A percentile compares a stretch with the other conserved stretches of the same genome.
phyloP scores from a whole-genome alignment of 2,113 vertebrate species.

The Penelope pileata region DNA sequence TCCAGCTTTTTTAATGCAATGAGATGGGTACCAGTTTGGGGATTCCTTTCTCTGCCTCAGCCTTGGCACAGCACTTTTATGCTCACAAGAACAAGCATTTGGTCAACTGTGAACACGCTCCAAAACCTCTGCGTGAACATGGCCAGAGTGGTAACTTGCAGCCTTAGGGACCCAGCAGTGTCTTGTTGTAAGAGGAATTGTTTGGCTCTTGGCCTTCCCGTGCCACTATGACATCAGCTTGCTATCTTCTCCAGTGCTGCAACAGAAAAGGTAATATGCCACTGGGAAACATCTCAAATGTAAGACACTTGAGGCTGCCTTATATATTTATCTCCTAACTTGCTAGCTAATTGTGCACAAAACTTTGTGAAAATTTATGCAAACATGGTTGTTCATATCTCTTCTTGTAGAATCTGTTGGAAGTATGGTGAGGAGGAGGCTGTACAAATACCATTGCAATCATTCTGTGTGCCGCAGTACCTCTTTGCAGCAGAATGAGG shows the following conservation, averaged over 20 bases:
- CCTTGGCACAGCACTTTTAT: neutral
- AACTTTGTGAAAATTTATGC: neutral
- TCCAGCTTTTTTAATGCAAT: neutral
- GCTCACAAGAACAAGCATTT: neutral
- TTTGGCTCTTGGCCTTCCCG: rapidly evolving
- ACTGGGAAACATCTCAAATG: neutral
- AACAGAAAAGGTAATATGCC: neutral
- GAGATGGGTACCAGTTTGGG: neutral
- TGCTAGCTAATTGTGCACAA: neutral
- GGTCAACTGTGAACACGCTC: neutral
- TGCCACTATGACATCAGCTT: neutral
- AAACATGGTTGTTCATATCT: neutral
- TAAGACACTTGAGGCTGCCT: neutral
- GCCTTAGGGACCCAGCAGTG: neutral
- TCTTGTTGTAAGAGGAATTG: neutral
- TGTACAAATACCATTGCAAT: neutral
- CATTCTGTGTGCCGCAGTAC: neutral
- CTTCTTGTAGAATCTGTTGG: neutral
- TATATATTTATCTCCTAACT: neutral
- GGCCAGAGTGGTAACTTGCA: neutral
- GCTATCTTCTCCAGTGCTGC: neutral
- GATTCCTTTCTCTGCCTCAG: neutral
- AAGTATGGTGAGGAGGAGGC: neutral
- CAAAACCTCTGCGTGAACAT: neutral
- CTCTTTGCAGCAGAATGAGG: conserved; percentile 39